A percentile compares a stretch with the other conserved stretches of the same genome.
phyloP scores from a whole-genome alignment of 2,888 invertebrate genomes.

The Rhingia campestris region DNA sequence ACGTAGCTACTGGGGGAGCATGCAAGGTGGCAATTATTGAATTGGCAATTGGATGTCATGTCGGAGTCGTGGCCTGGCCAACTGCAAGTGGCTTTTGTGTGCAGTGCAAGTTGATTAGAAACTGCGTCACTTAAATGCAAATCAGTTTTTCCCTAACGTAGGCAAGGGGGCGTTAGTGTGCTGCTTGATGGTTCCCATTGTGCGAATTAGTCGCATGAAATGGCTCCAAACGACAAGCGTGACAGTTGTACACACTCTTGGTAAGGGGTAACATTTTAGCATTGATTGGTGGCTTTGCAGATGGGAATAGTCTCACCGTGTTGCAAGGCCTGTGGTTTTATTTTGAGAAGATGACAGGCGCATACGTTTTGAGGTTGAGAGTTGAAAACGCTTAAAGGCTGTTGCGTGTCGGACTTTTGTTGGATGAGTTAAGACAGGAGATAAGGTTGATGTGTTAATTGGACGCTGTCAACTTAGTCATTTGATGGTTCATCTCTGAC shows the following conservation, averaged over 20 bases:
- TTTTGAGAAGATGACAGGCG: constrained; percentile 32
- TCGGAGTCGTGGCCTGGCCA: constrained; percentile 39
- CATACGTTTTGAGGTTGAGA: constrained; percentile 10
- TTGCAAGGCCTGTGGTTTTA: constrained; percentile 12
- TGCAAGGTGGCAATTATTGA: constrained; percentile 69
- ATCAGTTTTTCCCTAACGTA: constrained; percentile 48
- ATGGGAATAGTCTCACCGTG: constrained; percentile 63
- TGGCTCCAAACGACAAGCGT: constrained; percentile 68
- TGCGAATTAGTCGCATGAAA: constrained; percentile 66
- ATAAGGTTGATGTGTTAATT: constrained; percentile 59
- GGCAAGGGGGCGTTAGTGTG: constrained; percentile 21
- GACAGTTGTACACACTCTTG: constrained; percentile 35
- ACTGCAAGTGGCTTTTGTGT: constrained; percentile 9
- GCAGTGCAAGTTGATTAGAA: constrained; percentile 64
- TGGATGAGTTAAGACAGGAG: not conserved
- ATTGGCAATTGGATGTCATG: constrained; percentile 62
- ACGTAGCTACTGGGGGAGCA: constrained; percentile 40
- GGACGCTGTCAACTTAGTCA: constrained; percentile 50
- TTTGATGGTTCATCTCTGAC: constrained; percentile 35
- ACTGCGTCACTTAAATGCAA: constrained; percentile 74
- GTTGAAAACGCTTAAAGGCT: constrained; percentile 21
- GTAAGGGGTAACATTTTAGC: not conserved
- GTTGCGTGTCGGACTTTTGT: constrained; percentile 37
- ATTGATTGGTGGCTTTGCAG: constrained; percentile 31
- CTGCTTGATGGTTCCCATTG: constrained; percentile 53